Conservation (phyloP, 2,888 invertebrate species). For the Eupeodes latifasciatus region DNA sequence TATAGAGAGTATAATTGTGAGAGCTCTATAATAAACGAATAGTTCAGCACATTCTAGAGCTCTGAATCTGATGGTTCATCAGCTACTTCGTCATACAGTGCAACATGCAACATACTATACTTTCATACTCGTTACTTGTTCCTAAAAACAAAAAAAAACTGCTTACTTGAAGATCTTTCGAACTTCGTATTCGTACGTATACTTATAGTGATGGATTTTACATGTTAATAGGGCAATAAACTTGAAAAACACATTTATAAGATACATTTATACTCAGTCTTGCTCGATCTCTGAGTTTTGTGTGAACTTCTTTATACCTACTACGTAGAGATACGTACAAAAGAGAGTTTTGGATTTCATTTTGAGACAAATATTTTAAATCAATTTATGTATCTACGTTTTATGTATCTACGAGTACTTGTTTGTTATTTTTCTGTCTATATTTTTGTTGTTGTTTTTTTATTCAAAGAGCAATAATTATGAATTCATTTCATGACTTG, state of each 20-base stretch:
- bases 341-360: constrained; percentile 11
- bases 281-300: neutral
- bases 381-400: constrained; percentile 12
- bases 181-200: too few relatives aligned
- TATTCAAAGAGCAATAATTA: constrained; percentile 22
- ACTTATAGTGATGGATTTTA: constrained; percentile 60
- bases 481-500: constrained; percentile 24
- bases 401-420: too few relatives aligned
- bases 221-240: constrained; percentile 74
- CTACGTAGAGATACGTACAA: neutral
- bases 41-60: constrained; percentile 32
- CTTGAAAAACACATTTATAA: constrained; percentile 26
- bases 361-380: constrained; percentile 40
- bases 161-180: constrained; percentile 18
- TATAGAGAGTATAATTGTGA: neutral
- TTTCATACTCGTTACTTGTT: neutral
- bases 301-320: constrained; percentile 4
- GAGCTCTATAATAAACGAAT: constrained; percentile 26
- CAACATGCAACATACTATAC: too few relatives aligned
- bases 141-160: constrained; percentile 14
- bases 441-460: neutral
- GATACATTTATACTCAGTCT: neutral
- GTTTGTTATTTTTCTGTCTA: too few relatives aligned
- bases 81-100: neutral
- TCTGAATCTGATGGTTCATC: constrained; percentile 14